phyloP scores from a whole-genome alignment of 2,797 vertebrate genomes.

The Orientallactaga sibirica region DNA sequence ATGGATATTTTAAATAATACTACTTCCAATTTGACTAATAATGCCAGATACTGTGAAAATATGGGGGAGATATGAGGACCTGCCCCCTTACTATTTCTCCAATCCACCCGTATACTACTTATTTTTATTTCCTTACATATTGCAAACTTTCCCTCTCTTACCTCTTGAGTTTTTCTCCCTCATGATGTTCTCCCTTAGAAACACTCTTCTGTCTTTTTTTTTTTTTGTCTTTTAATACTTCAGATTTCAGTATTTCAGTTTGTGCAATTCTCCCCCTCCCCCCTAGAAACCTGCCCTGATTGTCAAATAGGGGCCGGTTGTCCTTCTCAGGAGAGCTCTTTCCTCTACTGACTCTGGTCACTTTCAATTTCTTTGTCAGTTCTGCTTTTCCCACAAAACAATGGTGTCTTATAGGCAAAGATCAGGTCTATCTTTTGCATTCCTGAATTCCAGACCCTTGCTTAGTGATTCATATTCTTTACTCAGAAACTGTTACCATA shows the following conservation, averaged over 20 bases:
- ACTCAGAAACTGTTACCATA: neutral
- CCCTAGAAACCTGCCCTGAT: neutral
- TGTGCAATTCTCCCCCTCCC: constrained; percentile 14
- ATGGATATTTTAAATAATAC: constrained; percentile 6
- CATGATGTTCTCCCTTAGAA: neutral
- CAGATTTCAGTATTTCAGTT: neutral
- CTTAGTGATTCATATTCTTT: neutral
- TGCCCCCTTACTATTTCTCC: neutral
- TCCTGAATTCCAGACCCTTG: neutral
- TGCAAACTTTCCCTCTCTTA: neutral
- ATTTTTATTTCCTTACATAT: constrained; percentile 40
- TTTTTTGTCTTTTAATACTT: neutral
- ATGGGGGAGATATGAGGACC: neutral
- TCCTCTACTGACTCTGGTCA: constrained; percentile 10
- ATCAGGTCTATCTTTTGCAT: neutral
- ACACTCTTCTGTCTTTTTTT: neutral
- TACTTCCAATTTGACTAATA: neutral
- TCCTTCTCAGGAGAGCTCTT: neutral
- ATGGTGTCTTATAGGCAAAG: neutral
- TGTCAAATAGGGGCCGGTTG: neutral
- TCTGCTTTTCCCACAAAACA: neutral
- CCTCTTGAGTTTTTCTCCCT: neutral
- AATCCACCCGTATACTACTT: neutral
- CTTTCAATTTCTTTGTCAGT: neutral
- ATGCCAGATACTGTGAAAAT: neutral